A percentile compares a stretch with the other conserved stretches of the same genome.
Conservation (phyloP, 1,140 invertebrate genomes). For the Zelostemma sp. region DNA sequence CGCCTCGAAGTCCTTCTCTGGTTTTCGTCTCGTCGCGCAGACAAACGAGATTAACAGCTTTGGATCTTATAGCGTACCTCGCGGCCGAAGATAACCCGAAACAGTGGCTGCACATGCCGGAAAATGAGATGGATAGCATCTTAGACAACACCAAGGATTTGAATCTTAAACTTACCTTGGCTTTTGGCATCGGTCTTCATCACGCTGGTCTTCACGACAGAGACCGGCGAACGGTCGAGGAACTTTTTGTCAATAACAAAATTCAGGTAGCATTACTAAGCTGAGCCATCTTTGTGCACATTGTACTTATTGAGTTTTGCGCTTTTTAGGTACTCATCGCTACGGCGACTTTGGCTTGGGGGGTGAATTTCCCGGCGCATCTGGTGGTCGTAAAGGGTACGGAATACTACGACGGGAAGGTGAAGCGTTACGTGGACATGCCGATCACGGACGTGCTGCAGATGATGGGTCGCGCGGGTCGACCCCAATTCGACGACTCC, state of each 20-base stretch:
- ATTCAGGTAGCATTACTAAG: constrained; percentile 81
- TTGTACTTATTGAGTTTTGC: background rate
- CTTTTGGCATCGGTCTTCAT: constrained; percentile 98
- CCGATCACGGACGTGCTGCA: constrained; percentile 99
- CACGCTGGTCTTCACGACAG: constrained; percentile 95
- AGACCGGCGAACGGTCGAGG: constrained; percentile 93
- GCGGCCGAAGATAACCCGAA: constrained; percentile 93
- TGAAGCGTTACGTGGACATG: constrained; percentile 98
- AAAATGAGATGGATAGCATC: constrained; percentile 85
- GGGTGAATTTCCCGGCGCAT: constrained; percentile 98
- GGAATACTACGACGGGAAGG: constrained; percentile 98
- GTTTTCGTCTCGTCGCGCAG: constrained; percentile 98
- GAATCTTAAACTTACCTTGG: constrained; percentile 93
- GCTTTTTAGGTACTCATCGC: constrained; percentile 87
- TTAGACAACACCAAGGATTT: constrained; percentile 85
- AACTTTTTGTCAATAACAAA: constrained; percentile 96
- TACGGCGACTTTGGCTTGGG: constrained; percentile 98
- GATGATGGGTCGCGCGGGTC: constrained; percentile 98
- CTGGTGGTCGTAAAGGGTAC: constrained; percentile 89
- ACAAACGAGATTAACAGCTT: constrained; percentile 96
- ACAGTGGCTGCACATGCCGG: constrained; percentile 93
- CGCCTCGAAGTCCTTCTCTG: constrained; percentile 89
- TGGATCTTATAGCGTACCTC: constrained; percentile 95
- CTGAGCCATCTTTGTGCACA: constrained; percentile 2
- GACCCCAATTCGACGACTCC: constrained; percentile 95